Conservation (phyloP, 2,888 invertebrate genomes). For the Drosophila anomelani region DNA sequence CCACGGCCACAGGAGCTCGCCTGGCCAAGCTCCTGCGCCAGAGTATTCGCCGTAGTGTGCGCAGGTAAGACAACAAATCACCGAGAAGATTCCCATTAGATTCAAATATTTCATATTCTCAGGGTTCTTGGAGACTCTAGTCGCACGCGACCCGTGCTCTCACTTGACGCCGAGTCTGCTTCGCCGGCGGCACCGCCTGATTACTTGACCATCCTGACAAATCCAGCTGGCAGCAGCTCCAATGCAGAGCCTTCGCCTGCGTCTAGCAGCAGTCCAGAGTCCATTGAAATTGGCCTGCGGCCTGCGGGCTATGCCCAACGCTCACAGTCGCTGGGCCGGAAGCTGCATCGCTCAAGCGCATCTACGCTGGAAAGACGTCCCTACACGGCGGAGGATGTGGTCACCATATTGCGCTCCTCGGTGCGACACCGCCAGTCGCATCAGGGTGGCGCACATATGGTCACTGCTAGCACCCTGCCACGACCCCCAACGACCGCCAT, state of each 20-base stretch:
- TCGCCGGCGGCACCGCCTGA: constrained; percentile 75
- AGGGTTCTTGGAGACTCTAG: constrained; percentile 74
- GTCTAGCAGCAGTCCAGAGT: constrained; percentile 63
- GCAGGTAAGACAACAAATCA: constrained; percentile 85
- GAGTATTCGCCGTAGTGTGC: constrained; percentile 91
- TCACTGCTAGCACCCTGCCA: constrained; percentile 57
- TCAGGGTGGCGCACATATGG: constrained; percentile 12
- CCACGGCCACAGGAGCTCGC: constrained; percentile 94
- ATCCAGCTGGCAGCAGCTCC: constrained; percentile 50
- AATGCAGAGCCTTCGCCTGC: constrained; percentile 20
- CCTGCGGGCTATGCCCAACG: constrained; percentile 67
- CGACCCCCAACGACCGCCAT: constrained; percentile 56
- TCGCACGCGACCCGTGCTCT: constrained; percentile 66
- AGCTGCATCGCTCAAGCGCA: constrained; percentile 51
- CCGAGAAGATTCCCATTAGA: fast-evolving
- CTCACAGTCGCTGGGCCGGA: constrained; percentile 76
- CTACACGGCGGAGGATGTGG: constrained; percentile 83
- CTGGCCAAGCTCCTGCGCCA: constrained; percentile 91
- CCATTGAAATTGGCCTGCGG: constrained; percentile 73
- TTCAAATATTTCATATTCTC: not conserved
- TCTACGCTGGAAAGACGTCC: constrained; percentile 56
- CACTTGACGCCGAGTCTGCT: constrained; percentile 66
- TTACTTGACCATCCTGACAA: constrained; percentile 73
- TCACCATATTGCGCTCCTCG: constrained; percentile 81
- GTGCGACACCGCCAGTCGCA: constrained; percentile 60